phyloP scores from a whole-genome alignment of 2,888 invertebrate species.

The Amorpha juglandis region DNA sequence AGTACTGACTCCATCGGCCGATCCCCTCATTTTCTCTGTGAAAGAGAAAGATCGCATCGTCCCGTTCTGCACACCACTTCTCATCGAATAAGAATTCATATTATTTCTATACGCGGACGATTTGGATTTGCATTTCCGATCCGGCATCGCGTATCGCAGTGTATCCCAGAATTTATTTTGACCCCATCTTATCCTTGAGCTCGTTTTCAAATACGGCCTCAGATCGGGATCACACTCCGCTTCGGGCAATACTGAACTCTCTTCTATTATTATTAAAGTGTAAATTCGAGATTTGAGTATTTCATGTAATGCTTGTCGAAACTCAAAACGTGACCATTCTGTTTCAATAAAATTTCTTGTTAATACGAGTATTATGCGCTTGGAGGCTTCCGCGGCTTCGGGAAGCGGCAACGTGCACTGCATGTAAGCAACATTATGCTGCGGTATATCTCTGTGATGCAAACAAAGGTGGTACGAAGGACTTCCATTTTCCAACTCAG shows the following conservation, averaged over 20 bases:
- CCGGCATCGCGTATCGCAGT: conserved; percentile 94
- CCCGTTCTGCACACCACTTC: conserved; percentile 84
- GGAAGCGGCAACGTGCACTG: conserved; percentile 90
- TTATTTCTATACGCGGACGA: conserved; percentile 88
- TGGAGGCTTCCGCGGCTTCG: conserved; percentile 95
- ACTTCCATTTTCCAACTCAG: conserved; percentile 92
- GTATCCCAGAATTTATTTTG: conserved; percentile 98
- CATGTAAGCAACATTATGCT: conserved; percentile 87
- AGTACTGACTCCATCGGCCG: conserved; percentile 83
- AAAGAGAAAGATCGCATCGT: conserved; percentile 86
- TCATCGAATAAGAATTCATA: conserved; percentile 93
- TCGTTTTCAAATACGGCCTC: conserved; percentile 93
- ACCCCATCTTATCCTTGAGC: conserved; percentile 93
- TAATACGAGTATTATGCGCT: conserved; percentile 93
- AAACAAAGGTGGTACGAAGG: conserved; percentile 93
- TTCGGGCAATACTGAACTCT: conserved; percentile 90
- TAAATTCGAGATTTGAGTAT: conserved; percentile 92
- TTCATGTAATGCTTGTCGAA: conserved; percentile 94
- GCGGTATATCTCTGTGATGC: conserved; percentile 93
- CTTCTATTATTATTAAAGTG: conserved; percentile 94
- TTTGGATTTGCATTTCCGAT: conserved; percentile 81
- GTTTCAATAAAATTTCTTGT: conserved; percentile 95
- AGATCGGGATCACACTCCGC: conserved; percentile 94
- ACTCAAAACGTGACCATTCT: conserved; percentile 96
- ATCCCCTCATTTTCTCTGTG: conserved; percentile 77